Conservation (phyloP, 2,113 vertebrate genomes). For the Elephantulus edwardii region DNA sequence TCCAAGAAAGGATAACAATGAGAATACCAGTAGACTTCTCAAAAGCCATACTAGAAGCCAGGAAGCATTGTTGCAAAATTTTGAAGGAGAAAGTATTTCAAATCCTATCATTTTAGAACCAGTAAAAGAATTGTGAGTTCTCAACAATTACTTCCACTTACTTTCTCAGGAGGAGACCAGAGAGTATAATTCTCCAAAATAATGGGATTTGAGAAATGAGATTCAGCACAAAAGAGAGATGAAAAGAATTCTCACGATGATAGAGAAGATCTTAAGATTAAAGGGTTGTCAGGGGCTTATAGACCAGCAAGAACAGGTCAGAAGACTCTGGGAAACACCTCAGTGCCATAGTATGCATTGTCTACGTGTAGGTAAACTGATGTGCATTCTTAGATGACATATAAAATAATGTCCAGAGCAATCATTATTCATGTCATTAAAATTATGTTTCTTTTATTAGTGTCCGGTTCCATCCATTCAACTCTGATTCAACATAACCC, state of each 20-base stretch:
- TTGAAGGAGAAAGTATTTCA: slow-evolving; percentile 29
- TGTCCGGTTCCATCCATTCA: too few relatives aligned
- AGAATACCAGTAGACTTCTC: background rate
- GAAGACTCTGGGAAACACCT: slow-evolving; percentile 1
- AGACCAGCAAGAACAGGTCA: background rate
- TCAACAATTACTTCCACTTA: slow-evolving; percentile 19
- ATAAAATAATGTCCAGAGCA: slow-evolving; percentile 10
- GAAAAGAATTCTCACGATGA: background rate
- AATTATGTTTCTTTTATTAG: background rate
- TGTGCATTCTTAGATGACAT: background rate
- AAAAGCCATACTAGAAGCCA: background rate
- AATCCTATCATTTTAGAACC: slow-evolving; percentile 39
- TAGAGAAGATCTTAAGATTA: background rate
- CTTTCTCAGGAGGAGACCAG: background rate
- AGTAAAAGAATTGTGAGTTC: background rate
- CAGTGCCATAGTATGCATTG: background rate
- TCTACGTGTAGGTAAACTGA: background rate
- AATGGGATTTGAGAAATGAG: background rate
- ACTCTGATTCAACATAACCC: too few relatives aligned
- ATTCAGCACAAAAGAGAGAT: background rate
- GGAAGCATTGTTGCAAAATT: background rate
- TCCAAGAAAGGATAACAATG: slow-evolving; percentile 20
- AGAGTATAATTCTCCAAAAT: background rate
- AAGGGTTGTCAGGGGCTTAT: background rate
- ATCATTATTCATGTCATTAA: background rate